These are phyloP conservation scores for Tadarida brasiliensis DNA, from an alignment of 2,797 vertebrate genomes.

Conservation along the genomic window DNA sequence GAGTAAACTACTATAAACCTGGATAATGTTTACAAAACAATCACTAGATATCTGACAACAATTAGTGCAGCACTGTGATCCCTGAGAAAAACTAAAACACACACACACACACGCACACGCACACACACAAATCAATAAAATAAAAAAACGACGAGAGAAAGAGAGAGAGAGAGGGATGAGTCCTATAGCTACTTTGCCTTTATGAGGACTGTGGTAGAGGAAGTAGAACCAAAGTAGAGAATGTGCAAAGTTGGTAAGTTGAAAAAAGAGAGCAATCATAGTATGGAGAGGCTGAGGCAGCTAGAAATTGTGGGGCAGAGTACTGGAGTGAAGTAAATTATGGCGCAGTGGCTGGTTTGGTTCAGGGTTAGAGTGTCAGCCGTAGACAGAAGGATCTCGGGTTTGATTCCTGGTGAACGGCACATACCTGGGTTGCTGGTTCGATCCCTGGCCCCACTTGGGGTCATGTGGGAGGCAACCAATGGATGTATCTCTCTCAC, in stretches of 20 bases:
- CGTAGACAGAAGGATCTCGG: too few relatives aligned
- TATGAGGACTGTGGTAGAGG: not conserved
- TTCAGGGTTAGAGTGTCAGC: too few relatives aligned
- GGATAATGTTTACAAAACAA: not conserved
- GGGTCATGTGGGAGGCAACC: too few relatives aligned
- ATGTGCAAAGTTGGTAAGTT: not conserved
- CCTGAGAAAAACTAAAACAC: not conserved
- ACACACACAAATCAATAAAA: not conserved
- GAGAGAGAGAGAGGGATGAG: not conserved
- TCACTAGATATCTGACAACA: not conserved
- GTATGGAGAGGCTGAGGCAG: not conserved
- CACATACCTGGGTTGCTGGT: too few relatives aligned
- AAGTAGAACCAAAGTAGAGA: not conserved
- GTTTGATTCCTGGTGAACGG: too few relatives aligned
- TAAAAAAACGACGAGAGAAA: not conserved
- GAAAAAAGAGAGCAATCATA: not conserved
- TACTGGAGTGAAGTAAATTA: not conserved
- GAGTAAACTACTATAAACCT: not conserved
- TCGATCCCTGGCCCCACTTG: too few relatives aligned
- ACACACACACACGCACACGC: not conserved
- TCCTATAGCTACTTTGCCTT: not conserved
- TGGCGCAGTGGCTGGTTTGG: too few relatives aligned
- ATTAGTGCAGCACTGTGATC: not conserved
- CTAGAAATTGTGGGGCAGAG: not conserved
- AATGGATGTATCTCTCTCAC: too few relatives aligned